Evolutionary conservation across 2,888 invertebrate genomes (phyloP).

Genomic region (Apamea monoglypha): DNA sequence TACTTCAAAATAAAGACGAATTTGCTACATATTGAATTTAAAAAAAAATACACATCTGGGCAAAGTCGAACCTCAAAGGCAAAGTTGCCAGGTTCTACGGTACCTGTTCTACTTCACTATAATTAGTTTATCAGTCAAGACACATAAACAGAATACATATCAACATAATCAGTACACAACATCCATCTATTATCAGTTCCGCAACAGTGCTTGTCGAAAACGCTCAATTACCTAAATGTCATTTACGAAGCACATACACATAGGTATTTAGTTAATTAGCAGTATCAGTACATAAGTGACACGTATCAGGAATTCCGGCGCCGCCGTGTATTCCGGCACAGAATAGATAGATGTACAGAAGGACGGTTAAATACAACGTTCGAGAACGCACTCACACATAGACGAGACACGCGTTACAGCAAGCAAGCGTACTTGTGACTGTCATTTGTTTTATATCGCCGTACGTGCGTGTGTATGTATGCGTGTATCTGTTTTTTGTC

Average conservation of each 20-base stretch:
- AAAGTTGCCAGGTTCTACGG: no score
- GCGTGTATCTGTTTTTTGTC: accelerated
- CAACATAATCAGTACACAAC: conserved; percentile 29
- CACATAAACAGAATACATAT: not conserved
- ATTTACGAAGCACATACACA: conserved; percentile 47
- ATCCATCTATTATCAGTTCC: conserved; percentile 50
- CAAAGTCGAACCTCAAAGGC: no score
- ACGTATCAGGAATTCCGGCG: conserved; percentile 74
- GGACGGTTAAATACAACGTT: not conserved
- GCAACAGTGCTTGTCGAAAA: conserved; percentile 53
- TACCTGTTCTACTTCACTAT: not conserved
- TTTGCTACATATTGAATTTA: no score
- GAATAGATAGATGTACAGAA: conserved; percentile 15
- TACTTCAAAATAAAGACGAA: no score
- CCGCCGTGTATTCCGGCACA: conserved; percentile 73
- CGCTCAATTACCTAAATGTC: conserved; percentile 62
- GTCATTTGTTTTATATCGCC: not conserved
- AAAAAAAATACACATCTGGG: no score
- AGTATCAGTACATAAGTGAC: conserved; percentile 59
- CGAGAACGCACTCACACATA: not conserved
- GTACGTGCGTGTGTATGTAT: not conserved
- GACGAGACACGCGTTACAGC: not conserved
- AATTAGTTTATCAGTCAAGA: not conserved
- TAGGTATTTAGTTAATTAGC: conserved; percentile 63
- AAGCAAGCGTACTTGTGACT: not conserved